phyloP scores from a whole-genome alignment of 1,140 invertebrate species.

The Penaeus indicus region DNA sequence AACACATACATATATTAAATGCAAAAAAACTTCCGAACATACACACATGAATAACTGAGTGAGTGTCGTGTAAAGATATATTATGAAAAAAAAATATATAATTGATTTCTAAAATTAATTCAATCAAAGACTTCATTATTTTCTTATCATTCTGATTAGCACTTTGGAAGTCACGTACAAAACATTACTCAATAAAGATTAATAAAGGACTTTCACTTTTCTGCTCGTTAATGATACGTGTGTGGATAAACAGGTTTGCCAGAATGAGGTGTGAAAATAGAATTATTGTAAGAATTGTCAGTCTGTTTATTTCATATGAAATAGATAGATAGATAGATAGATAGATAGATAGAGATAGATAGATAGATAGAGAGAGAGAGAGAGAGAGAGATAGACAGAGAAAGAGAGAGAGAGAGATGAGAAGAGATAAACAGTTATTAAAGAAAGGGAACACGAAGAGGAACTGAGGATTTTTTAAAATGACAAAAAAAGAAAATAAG shows the following conservation, averaged over 20 bases:
- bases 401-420: too few relatives aligned
- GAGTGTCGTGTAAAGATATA: too few relatives aligned
- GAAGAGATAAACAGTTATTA: too few relatives aligned
- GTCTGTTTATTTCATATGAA: background rate
- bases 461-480: too few relatives aligned
- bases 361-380: too few relatives aligned
- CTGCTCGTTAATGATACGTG: background rate
- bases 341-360: too few relatives aligned
- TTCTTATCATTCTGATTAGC: too few relatives aligned
- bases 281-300: background rate
- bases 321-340: slow-evolving; percentile 8
- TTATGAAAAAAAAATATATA: too few relatives aligned
- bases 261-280: background rate
- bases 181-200: background rate
- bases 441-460: too few relatives aligned
- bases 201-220: background rate
- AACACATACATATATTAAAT: background rate
- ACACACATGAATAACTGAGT: background rate
- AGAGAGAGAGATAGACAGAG: too few relatives aligned
- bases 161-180: too few relatives aligned
- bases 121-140: background rate
- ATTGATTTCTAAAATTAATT: background rate
- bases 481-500: too few relatives aligned
- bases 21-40: background rate
- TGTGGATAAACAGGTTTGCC: background rate